Evolutionary conservation across 2,888 invertebrate genomes (phyloP), one percentile per base, ranked within the genome.

Genomic region (Drosophila subquinaria): DNA sequence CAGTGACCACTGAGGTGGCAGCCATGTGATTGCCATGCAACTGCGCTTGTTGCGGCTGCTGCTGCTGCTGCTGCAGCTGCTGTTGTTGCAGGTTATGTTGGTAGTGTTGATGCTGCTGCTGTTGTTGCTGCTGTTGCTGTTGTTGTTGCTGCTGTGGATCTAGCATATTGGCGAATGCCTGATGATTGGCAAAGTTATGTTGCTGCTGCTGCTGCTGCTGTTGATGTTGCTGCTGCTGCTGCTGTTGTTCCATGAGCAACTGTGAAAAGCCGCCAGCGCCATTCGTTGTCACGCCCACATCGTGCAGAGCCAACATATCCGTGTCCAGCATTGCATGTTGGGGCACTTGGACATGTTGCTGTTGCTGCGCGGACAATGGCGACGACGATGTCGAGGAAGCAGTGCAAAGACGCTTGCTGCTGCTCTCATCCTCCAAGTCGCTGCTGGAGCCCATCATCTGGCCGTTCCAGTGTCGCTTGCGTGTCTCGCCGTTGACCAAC

Each of bases 391-490:
- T 81, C 0, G 88, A 85, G 0, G 92, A 90, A 3, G 69, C 79
- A 4, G 89, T 90, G 61, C 92, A 91, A 59, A 91, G 65, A 15
- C 92, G 91, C 56, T 92, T 92, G 72, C 83, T 90, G 78, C 76
- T 89, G 68, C 60, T 84, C 53, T 89, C 83, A 55, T 91, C 88
- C 27, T 91, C 89, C 17, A 92, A 74, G 33, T 90, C 90, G 43
- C 89, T 89, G 63, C 85, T 79, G 15, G 89, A 82, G 10, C 86
- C 82, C 81, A 90, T 84, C 51, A 92, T 35, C 10, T 90, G 88
- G 4, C 78, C 79, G 45, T 92, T 91, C 92, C 92, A 92, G 35
- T 86, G 89, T 0, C 92, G 90, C 48, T 92, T 92, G 1, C 92
- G 90, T 1, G 88, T 17, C 15, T 84, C 88, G 4, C 73, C 88